Conservation (phyloP, 2,888 invertebrate species). For the Trilocha varians region DNA sequence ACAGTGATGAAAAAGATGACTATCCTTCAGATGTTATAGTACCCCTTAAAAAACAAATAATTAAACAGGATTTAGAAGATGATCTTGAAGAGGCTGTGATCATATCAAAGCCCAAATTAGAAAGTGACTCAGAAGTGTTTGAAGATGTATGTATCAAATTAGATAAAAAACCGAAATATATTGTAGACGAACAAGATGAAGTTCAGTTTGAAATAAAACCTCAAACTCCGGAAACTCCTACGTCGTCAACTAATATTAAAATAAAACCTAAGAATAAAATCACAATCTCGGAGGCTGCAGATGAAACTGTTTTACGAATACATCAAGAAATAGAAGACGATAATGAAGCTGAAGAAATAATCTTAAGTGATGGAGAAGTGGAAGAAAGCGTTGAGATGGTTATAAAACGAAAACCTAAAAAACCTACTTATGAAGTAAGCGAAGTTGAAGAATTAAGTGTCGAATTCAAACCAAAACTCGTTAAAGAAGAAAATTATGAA, state of each 20-base stretch:
- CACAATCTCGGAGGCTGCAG: constrained; percentile 77
- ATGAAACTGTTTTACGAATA: constrained; percentile 78
- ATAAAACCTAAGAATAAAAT: constrained; percentile 76
- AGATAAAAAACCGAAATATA: constrained; percentile 78
- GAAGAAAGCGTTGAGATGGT: constrained; percentile 73
- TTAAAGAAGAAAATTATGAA: constrained; percentile 63
- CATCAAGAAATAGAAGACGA: constrained; percentile 77
- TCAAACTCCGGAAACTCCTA: constrained; percentile 78
- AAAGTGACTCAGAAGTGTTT: constrained; percentile 63
- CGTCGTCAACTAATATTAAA: constrained; percentile 80
- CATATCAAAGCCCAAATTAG: constrained; percentile 40
- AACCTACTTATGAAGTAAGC: constrained; percentile 73
- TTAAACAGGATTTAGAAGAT: constrained; percentile 42
- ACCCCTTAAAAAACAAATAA: constrained; percentile 50
- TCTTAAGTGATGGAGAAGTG: constrained; percentile 75
- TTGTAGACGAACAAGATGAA: constrained; percentile 79
- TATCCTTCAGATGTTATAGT: constrained; percentile 45
- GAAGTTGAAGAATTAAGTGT: constrained; percentile 76
- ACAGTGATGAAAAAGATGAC: constrained; percentile 61
- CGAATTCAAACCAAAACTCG: constrained; percentile 64
- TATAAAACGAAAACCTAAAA: constrained; percentile 63
- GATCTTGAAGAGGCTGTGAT: constrained; percentile 53
- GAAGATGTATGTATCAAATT: constrained; percentile 79
- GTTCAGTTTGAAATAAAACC: constrained; percentile 58
- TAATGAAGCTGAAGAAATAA: constrained; percentile 76